Evolutionary conservation across 2,113 vertebrate genomes (phyloP), one percentile per base, ranked within the genome.

Genomic region (Colius striatus): DNA sequence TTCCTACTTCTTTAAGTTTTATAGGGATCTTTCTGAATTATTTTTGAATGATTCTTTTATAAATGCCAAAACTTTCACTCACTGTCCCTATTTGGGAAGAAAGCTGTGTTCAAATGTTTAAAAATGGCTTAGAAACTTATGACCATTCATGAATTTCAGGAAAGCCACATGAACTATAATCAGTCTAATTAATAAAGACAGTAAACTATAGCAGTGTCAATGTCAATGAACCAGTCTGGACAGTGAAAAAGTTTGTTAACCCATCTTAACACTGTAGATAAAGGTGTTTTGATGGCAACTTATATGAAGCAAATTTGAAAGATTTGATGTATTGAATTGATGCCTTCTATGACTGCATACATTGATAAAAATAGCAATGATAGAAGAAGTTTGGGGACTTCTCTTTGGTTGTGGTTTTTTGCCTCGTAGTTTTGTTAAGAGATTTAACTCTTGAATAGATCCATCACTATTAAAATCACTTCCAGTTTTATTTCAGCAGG

Each of bases 251-350:
- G 16, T 51, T 61, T 48, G 3, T 16, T 7, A 67, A 23, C 18
- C 20, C 38, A 43, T 65, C 34, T 54, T 58, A 38, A 61, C 9
- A 36, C 30, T 25, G 15, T 38, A 26, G 4, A 20, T 47, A 32
- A 67, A 16, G 22, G 2, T 55, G 7, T 90, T 13, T 66, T 73
- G 17, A 26, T 41, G 9, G 13, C 10, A 80, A 8, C 14, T 16
- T 13, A 5, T 34, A 43, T n/a, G 16, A 90, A 84, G 29, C 0
- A 17, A 72, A 65, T 6, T 77, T 32, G 21, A 71, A 81, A 77
- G 4, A 54, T 13, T 10, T 0, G 0, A 8, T 58, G 21, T 17
- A 74, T 30, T 47, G 13, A 76, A 66, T 47, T 34, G 77, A 41
- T 41, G 18, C 6, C 13, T 83, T 38, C 6, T 23, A 48, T 13